Evolutionary conservation across 2,888 invertebrate species (phyloP), one percentile per base, ranked within the genome.

Genomic region (Augiades crinisus): DNA sequence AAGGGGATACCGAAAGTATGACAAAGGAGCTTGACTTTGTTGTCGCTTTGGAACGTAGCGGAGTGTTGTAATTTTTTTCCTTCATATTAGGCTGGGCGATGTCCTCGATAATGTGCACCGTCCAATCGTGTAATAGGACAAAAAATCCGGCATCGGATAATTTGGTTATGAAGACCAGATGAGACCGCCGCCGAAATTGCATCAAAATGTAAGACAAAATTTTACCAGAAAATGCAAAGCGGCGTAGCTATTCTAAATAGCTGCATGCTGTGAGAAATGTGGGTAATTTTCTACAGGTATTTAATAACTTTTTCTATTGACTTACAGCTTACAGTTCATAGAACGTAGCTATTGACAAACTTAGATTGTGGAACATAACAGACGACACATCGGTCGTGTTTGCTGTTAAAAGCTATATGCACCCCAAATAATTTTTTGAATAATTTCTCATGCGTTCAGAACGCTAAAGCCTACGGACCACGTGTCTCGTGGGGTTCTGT

Each of bases 81-180:
- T 24, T 16, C 33, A 4, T n/a, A n/a, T n/a, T n/a, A n/a, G n/a
- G n/a, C n/a, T n/a, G n/a, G n/a, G 45, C 37, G 30, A 38, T 30
- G 17, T 38, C 37, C 13, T 21, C 37, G 30, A 30, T 37, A 19
- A 30, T 13, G 37, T 27, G 6, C 37, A 16, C 38, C 31, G 38
- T 40, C 47, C 47, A 40, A 47, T 47, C 38, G 22, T 31, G 31
- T 10, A 7, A 1, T 19, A 12, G 13, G 5, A 19, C 19, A 40
- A 40, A 47, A 40, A 22, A 30, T 21, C 13, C 10, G 30, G 10
- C 31, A 31, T 8, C 40, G 33, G 6, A 40, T 49, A 49, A 49
- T 41, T 49, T 33, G 33, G 47, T 49, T 49, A 47, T 41, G 47
- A 49, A 41, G 38, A 38, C 8, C 47, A 47, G 47, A 49, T 41